Conservation (phyloP, 2,888 invertebrate species). For the Agriotes lineatus region DNA sequence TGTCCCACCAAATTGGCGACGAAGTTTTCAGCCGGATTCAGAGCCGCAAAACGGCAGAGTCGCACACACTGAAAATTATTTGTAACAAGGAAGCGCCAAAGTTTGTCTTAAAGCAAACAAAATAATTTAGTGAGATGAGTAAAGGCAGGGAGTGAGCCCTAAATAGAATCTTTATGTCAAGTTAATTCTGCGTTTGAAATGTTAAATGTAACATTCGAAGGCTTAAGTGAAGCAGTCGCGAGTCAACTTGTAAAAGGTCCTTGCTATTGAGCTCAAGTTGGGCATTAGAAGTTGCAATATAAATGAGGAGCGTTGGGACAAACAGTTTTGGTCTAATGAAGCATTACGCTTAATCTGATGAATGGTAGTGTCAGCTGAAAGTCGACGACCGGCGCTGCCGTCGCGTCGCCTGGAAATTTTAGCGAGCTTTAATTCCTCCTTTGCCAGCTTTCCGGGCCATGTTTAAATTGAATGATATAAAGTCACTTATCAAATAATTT, state of each 20-base stretch:
- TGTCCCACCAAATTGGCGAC: too few species aligned
- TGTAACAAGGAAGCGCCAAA: not conserved
- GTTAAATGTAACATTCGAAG: slow-evolving; percentile 22
- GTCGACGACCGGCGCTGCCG: slow-evolving; percentile 36
- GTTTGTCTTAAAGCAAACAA: slow-evolving; percentile 7
- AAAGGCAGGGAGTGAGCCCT: slow-evolving; percentile 8
- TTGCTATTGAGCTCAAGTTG: slow-evolving; percentile 24
- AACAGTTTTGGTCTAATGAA: slow-evolving; percentile 44
- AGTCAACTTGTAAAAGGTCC: slow-evolving; percentile 22
- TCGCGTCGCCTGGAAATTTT: slow-evolving; percentile 14
- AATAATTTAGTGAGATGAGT: slow-evolving; percentile 16
- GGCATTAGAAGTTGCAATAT: slow-evolving; percentile 28
- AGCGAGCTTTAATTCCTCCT: slow-evolving; percentile 21
- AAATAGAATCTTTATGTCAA: slow-evolving; percentile 18
- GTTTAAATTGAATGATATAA: slow-evolving; percentile 28
- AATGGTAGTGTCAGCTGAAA: slow-evolving; percentile 45
- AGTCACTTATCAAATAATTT: slow-evolving; percentile 26
- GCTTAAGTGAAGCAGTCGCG: slow-evolving; percentile 14
- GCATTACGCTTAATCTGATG: slow-evolving; percentile 47
- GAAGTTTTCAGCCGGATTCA: too few species aligned
- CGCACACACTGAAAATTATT: not conserved
- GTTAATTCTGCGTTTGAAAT: slow-evolving; percentile 22
- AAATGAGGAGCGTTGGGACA: slow-evolving; percentile 38
- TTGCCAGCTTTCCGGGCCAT: slow-evolving; percentile 9
- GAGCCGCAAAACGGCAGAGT: not conserved